Conservation (phyloP, 2,113 vertebrate genomes). For the Spizaetus ornatus region DNA sequence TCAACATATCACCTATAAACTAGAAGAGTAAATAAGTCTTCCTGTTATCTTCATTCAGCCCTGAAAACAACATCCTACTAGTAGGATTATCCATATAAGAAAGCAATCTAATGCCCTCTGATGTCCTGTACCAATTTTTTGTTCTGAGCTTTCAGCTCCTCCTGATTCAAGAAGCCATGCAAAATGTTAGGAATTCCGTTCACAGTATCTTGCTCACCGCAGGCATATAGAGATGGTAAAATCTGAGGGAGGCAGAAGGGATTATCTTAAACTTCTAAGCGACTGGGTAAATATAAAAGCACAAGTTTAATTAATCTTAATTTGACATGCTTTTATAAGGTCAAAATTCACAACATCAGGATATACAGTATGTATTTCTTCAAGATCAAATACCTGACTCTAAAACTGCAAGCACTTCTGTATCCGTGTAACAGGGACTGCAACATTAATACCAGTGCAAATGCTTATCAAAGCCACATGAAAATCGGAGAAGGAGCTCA, state of each 20-base stretch:
- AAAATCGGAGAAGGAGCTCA: neutral
- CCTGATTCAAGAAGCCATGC: neutral
- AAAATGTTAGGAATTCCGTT: neutral
- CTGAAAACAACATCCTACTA: neutral
- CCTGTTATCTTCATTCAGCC: neutral
- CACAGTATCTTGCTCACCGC: neutral
- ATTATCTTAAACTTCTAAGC: neutral
- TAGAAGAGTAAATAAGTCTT: neutral
- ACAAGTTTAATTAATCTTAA: neutral
- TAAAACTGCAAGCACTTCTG: neutral
- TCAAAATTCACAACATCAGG: neutral
- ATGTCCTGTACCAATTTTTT: neutral
- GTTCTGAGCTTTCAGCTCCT: neutral
- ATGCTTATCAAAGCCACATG: neutral
- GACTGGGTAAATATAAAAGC: neutral
- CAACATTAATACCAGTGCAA: neutral
- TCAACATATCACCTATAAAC: neutral
- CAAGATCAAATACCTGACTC: neutral
- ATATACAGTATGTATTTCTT: neutral
- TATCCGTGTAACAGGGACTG: neutral
- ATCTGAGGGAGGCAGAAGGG: neutral
- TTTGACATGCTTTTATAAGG: neutral
- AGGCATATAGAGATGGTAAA: neutral
- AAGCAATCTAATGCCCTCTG: neutral
- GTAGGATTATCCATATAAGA: neutral